Base-by-base conservation (phyloP, 2,113 vertebrate species). In the Elaphurus davidianus region DNA sequence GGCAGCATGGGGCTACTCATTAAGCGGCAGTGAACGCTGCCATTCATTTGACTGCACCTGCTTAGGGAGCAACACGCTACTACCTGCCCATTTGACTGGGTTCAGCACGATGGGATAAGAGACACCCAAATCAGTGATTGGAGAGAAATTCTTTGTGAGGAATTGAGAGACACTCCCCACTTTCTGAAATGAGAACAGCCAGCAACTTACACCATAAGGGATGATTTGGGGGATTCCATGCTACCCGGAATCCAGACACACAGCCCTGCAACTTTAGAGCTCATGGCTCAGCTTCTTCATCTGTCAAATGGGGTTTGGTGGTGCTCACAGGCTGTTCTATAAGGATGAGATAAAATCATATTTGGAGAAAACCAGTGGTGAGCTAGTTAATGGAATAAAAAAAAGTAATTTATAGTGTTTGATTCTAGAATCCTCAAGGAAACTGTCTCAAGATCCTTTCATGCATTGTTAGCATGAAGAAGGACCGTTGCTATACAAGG, bases 31-130 rank as follows among this genome's bases (percentile, higher is more conserved):
- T 57, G 82, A 54, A 45, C 2, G 0, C 60, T 84, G 57, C 64
- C 83, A 30, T 97, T 98, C 95, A 97, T 82, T 92, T 71, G 79
- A 13, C 60, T 54, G 74, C 93, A 97, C 97, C 97, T 98, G 95
- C 87, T 62, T 3, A 50, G 50, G 59, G 82, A n/a, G 94, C 84
- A 85, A 5, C 16, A 83, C 1, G 5, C n/a, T 78, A 57, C 43
- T 94, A 87, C 91, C 95, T 93, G 92, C 52, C 89, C 93, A 40
- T 50, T 40, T 55, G 92, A 57, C 28, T 21, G 40, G 43, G n/a
- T 28, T 86, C 57, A 7, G 33, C 14, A 76, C 78, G 43, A 30
- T 7, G 1, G 14, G 60, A 23, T 1, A 17, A 87, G 89, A 90
- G 57, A 81, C 52, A 88, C 78, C 25, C 17, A 40, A 16, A 88